Percentiles rank a stretch among this genome's conserved stretches.
Conservation (phyloP, 2,888 invertebrate species). For the Melieria omissa region DNA sequence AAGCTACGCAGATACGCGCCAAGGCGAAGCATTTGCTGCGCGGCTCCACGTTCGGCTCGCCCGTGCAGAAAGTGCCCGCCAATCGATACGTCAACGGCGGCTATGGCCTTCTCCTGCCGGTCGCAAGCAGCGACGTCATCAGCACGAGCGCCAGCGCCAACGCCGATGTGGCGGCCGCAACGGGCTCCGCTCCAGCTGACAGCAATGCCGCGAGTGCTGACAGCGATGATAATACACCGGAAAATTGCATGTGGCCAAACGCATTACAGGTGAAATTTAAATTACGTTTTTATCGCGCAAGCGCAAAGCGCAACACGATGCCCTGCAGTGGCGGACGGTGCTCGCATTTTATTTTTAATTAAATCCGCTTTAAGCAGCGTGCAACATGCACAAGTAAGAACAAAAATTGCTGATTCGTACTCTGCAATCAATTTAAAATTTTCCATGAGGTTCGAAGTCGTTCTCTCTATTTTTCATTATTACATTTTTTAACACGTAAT, state of each 20-base stretch:
- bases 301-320: not conserved
- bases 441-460: too few relatives aligned
- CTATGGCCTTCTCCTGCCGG: slow-evolving; percentile 41
- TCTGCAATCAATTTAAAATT: too few relatives aligned
- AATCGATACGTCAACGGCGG: slow-evolving; percentile 58
- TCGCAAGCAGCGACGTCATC: slow-evolving; percentile 41
- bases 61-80: slow-evolving; percentile 56
- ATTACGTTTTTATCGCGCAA: slow-evolving; percentile 6
- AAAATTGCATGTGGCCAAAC: slow-evolving; percentile 77
- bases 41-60: slow-evolving; percentile 61
- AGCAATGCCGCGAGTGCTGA: not conserved
- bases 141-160: slow-evolving; percentile 38
- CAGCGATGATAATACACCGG: slow-evolving; percentile 54
- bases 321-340: not conserved
- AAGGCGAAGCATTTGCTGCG: slow-evolving; percentile 60
- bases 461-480: too few relatives aligned
- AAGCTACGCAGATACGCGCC: slow-evolving; percentile 53
- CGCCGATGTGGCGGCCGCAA: slow-evolving; percentile 15
- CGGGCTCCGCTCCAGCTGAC: slow-evolving; percentile 34
- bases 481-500: too few relatives aligned
- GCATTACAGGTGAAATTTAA: slow-evolving; percentile 75
- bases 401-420: too few relatives aligned
- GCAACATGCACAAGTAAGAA: too few relatives aligned
- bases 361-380: not conserved
- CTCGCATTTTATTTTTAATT: not conserved